Evolutionary conservation across 2,113 vertebrate species (phyloP), one percentile per base, ranked within the genome.

Genomic region (Burhinus oedicnemus): DNA sequence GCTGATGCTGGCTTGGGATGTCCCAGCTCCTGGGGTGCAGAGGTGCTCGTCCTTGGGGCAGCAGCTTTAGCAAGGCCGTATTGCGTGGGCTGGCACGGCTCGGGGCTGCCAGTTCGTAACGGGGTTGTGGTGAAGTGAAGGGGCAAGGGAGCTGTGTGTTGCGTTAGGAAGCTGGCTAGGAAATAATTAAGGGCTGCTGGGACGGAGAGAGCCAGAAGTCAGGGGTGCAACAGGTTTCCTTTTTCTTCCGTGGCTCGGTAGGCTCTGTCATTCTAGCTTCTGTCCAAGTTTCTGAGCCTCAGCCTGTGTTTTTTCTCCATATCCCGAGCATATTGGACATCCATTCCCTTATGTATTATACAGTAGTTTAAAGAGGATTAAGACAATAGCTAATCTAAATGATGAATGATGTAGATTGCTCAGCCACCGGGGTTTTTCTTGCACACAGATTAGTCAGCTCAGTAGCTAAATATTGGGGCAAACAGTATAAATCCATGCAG

Each of bases 361-460:
- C 78, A 96, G 90, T 52, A 94, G 76, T 91, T 96, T 96, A 96
- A 93, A 96, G 88, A 94, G 82, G 90, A 96, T 97, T 97, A 96
- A 96, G 94, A 96, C 93, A 97, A 96, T 91, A 89, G 92, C 89
- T 90, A 95, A 96, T 96, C 88, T 97, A 88, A 90, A 83, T 94
- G 95, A 97, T 95, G 95, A 97, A 92, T 87, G 58, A 91, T 91
- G 94, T 90, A 91, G 83, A 91, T 93, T 91, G 91, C 93, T 93
- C 94, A 94, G 93, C 90, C 88, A 93, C 76, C 4, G 0, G 32
- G 58, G 51, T n/a, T 95, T 96, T 91, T 83, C 89, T 65, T 89
- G 61, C 95, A 85, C 89, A 58, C 32, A 90, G 96, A 96, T 96
- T 89, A 95, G 96, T 90, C 88, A 95, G 93, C 84, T 95, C 86